Percentiles rank a stretch among this genome's conserved stretches.
phyloP scores from a whole-genome alignment of 1,140 invertebrate genomes.

The Drosophila varians region DNA sequence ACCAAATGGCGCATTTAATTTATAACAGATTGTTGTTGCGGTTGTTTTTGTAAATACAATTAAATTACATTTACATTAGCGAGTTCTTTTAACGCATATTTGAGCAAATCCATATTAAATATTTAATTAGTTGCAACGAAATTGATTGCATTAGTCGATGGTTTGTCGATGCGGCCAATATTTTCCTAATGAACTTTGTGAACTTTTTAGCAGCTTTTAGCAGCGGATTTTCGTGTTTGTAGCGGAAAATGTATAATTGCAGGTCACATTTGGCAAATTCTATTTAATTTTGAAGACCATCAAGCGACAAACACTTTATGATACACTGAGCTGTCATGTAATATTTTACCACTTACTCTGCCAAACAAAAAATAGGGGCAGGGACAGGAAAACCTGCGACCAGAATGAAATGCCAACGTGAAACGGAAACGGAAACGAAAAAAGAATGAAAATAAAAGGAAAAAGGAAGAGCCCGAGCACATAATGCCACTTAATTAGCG shows the following conservation, averaged over 20 bases:
- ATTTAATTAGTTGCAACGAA: slow-evolving; percentile 53
- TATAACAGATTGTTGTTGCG: slow-evolving; percentile 40
- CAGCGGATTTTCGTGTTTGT: not conserved
- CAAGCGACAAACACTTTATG: too few species aligned
- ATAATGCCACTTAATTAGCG: slow-evolving; percentile 60
- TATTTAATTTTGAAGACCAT: too few species aligned
- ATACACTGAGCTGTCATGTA: not conserved
- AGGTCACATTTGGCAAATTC: slow-evolving; percentile 3
- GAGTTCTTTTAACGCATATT: slow-evolving; percentile 13
- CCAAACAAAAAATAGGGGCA: not conserved
- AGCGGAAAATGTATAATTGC: slow-evolving; percentile 1
- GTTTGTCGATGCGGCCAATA: slow-evolving; percentile 7
- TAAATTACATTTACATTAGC: slow-evolving; percentile 53
- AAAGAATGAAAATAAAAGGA: slow-evolving; percentile 5
- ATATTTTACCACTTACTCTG: not conserved
- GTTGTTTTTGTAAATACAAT: slow-evolving; percentile 44
- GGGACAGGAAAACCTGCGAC: slow-evolving; percentile 26
- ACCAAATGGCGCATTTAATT: slow-evolving; percentile 19
- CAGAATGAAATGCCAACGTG: slow-evolving; percentile 20
- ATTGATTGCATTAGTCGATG: slow-evolving; percentile 51
- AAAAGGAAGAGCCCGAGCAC: slow-evolving; percentile 12
- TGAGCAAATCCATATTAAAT: slow-evolving; percentile 51
- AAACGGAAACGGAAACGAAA: slow-evolving; percentile 18
- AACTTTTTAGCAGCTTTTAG: slow-evolving; percentile 15
- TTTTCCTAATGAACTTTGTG: slow-evolving; percentile 47